phyloP scores from a whole-genome alignment of 2,888 invertebrate species.

The Selenia dentaria region DNA sequence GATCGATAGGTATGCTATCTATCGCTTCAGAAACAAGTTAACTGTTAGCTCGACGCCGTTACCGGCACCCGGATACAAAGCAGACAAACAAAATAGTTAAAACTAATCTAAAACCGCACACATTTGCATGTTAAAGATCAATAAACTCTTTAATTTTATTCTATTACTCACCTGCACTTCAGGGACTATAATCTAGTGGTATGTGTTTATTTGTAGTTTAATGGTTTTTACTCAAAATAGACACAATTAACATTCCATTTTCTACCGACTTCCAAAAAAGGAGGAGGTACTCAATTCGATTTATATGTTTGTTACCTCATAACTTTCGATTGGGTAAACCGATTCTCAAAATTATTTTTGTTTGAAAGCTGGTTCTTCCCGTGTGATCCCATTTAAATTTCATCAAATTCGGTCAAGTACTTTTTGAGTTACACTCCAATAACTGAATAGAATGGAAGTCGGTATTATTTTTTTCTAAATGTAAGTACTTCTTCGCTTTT shows the following conservation, averaged over 20 bases:
- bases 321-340: no score
- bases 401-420: no score
- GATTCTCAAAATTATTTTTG: no score
- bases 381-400: no score
- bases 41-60: conserved; percentile 14
- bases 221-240: conserved; percentile 5
- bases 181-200: not conserved
- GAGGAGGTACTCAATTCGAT: no score
- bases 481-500: no score
- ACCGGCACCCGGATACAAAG: conserved; percentile 16
- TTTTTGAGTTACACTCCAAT: no score
- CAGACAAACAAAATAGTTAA: conserved; percentile 4
- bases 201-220: not conserved
- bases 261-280: no score
- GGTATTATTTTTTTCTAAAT: no score
- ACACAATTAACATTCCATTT: conserved; percentile 17
- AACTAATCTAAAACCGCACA: conserved; percentile 1
- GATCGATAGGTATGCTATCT: conserved; percentile 30
- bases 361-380: no score
- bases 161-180: not conserved
- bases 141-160: conserved; percentile 8
- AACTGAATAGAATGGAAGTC: no score
- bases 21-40: conserved; percentile 37
- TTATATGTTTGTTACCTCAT: no score
- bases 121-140: conserved; percentile 7